These are phyloP conservation scores for Lepas anatifera DNA, from an alignment of 2,888 invertebrate genomes.

Conservation along the genomic window DNA sequence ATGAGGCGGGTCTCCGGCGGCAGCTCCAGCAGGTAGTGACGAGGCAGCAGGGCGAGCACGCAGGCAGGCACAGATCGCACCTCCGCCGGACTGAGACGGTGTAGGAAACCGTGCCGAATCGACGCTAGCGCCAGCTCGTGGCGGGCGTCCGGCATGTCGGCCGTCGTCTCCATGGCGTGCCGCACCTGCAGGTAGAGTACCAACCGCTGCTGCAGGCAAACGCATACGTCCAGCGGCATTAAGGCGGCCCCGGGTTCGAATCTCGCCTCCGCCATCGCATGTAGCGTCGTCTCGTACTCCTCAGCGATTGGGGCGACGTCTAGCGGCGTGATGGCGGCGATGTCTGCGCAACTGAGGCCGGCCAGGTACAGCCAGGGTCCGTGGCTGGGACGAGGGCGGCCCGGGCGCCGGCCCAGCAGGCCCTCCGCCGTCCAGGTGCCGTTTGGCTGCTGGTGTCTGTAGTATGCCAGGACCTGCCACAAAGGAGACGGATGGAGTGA, in stretches of 20 bases:
- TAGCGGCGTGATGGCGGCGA: neutral
- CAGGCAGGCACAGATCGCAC: neutral
- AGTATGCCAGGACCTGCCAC: neutral
- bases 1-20: neutral
- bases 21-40: neutral
- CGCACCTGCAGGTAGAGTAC: neutral
- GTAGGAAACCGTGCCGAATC: neutral
- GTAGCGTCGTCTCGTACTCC: neutral
- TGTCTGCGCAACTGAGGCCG: neutral
- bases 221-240: neutral
- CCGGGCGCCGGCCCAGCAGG: conserved; percentile 4
- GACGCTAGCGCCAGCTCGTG: neutral
- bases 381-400: neutral
- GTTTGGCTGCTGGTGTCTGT: neutral
- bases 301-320: neutral
- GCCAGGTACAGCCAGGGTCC: neutral
- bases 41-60: neutral
- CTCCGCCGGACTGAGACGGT: neutral
- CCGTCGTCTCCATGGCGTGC: neutral
- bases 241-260: neutral
- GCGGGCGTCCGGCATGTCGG: neutral
- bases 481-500: too few species aligned
- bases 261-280: neutral
- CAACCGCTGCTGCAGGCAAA: neutral
- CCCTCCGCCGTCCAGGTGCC: neutral